These are phyloP conservation scores for Drosophila emarginata DNA, from an alignment of 2,888 invertebrate genomes.

Conservation along the genomic window DNA sequence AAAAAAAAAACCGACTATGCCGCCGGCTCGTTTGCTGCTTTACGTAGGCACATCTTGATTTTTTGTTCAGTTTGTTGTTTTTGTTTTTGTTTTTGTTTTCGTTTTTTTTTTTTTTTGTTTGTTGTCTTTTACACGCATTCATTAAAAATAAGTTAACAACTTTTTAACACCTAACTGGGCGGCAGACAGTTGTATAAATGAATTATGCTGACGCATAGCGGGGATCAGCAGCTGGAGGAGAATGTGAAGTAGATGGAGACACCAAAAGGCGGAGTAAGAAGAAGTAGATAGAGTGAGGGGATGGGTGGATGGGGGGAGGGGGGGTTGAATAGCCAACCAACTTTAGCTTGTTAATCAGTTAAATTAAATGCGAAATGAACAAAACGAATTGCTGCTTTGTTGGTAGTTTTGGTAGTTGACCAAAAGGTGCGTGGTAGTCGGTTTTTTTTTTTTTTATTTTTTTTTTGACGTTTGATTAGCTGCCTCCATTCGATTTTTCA, in stretches of 20 bases:
- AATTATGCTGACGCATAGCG: constrained; percentile 75
- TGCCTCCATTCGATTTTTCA: constrained; percentile 50
- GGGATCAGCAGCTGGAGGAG: constrained; percentile 19
- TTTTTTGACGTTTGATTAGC: constrained; percentile 65
- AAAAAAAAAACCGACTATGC: constrained; percentile 22
- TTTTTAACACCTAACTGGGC: constrained; percentile 81
- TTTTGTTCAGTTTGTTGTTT: constrained; percentile 48
- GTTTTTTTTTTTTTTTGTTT: constrained; percentile 10
- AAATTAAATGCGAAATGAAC: constrained; percentile 77
- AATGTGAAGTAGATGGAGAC: neutral
- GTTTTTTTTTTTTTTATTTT: constrained; percentile 22
- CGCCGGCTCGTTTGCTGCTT: constrained; percentile 45
- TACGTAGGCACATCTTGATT: constrained; percentile 56
- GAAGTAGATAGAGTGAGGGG: no score
- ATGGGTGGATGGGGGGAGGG: neutral
- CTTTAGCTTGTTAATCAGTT: constrained; percentile 72
- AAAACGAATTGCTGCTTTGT: constrained; percentile 64
- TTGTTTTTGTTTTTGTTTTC: constrained; percentile 47
- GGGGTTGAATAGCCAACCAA: neutral
- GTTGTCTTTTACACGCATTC: constrained; percentile 66
- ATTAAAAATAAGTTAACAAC: constrained; percentile 80
- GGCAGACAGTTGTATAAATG: constrained; percentile 78
- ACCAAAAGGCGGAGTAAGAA: neutral
- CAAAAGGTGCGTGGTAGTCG: constrained; percentile 54
- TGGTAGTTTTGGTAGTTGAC: constrained; percentile 46